Evolutionary conservation across 2,797 vertebrate genomes (phyloP).

Genomic region (Toxotes lorentzi): DNA sequence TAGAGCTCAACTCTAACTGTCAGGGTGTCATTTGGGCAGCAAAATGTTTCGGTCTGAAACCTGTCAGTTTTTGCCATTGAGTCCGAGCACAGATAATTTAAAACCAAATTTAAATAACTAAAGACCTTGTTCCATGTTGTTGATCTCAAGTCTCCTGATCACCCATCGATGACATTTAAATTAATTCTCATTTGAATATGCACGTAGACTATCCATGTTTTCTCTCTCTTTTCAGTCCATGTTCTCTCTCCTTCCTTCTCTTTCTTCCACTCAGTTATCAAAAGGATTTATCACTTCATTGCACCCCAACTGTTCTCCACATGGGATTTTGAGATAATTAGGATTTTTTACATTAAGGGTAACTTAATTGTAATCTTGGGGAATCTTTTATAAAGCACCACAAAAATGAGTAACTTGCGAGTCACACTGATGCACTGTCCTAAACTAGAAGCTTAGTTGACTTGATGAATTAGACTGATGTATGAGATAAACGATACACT

Average conservation of each 20-base stretch:
- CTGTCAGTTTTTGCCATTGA: neutral
- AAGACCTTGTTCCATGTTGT: constrained; percentile 25
- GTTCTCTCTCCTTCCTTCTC: neutral
- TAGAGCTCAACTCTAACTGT: neutral
- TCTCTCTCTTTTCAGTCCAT: constrained; percentile 10
- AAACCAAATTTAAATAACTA: constrained; percentile 34
- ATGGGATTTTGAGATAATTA: constrained; percentile 35
- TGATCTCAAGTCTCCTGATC: constrained; percentile 40
- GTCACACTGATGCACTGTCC: neutral
- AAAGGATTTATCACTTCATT: constrained; percentile 32
- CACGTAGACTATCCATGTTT: neutral
- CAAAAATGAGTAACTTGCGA: constrained; percentile 4
- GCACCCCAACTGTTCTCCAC: constrained; percentile 32
- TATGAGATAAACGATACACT: constrained; percentile 48
- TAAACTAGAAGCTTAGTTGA: neutral
- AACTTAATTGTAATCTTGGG: constrained; percentile 22
- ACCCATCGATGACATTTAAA: constrained; percentile 47
- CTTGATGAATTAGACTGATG: constrained; percentile 36
- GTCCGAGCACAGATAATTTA: neutral
- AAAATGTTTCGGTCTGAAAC: constrained; percentile 11
- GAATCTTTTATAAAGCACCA: constrained; percentile 1
- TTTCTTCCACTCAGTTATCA: constrained; percentile 22
- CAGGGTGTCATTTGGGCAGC: neutral
- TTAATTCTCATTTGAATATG: constrained; percentile 63
- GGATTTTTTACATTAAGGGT: constrained; percentile 34